These are phyloP conservation scores for Labroides dimidiatus DNA, from an alignment of 2,797 vertebrate species.

Conservation along the genomic window DNA sequence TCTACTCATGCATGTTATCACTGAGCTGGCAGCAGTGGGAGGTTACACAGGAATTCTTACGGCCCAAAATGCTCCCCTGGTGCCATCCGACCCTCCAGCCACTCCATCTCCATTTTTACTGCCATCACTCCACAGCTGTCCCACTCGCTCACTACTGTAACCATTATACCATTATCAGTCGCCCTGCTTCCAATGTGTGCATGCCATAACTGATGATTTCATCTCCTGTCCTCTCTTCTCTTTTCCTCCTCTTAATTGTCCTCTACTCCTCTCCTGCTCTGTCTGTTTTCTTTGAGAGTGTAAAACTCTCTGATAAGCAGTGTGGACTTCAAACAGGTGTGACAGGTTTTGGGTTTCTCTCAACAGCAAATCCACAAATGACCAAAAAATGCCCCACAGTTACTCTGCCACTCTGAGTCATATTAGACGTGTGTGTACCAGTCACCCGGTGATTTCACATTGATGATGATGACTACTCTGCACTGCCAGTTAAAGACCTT, in stretches of 20 bases:
- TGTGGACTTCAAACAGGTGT: constrained; percentile 71
- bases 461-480: constrained; percentile 22
- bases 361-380: constrained; percentile 18
- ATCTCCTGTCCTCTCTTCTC: constrained; percentile 27
- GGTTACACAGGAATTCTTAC: constrained; percentile 67
- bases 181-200: constrained; percentile 35
- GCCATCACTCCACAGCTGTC: constrained; percentile 60
- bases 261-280: no score
- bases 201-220: constrained; percentile 39
- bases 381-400: constrained; percentile 47
- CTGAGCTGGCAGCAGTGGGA: constrained; percentile 73
- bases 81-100: constrained; percentile 51
- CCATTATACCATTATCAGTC: constrained; percentile 63
- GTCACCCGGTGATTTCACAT: constrained; percentile 17
- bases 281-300: no score
- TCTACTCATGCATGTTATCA: constrained; percentile 79
- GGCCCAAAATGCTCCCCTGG: constrained; percentile 55
- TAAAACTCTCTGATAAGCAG: constrained; percentile 23
- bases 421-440: constrained; percentile 23
- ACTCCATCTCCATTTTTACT: constrained; percentile 66
- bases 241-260: constrained; percentile 39
- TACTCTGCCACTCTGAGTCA: constrained; percentile 19
- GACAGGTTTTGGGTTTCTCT: constrained; percentile 64
- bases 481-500: constrained; percentile 32
- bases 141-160: constrained; percentile 58